Base-by-base conservation (phyloP, 2,888 invertebrate genomes). In the Xiphydria camelus region DNA sequence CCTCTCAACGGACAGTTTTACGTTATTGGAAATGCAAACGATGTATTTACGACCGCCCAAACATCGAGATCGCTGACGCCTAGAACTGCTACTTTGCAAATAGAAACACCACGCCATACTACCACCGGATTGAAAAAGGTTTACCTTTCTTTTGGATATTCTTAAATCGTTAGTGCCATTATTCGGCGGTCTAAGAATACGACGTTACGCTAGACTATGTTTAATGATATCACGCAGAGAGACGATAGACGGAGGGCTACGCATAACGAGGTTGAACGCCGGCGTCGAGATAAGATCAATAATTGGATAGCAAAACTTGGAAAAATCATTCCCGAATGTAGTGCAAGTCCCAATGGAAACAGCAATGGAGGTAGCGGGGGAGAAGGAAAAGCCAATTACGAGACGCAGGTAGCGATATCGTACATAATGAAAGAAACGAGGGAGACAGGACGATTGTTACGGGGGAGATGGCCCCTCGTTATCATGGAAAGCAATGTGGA, bases 301-400 rank as follows among this genome's bases (percentile, higher is more conserved):
- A 92, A 88, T 68, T 97, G 96, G 96, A 97, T 97, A 57, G 86
- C 90, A 38, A 93, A 92, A 75, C 78, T 97, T 45, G 91, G 94
- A 2, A 91, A 93, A 69, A 85, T 96, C 54, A 88, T 97, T 41
- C 95, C 95, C 1, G 87, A 87, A 49, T 84, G 83, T 66, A 79
- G 78, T 49, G 51, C 54, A 29, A 40, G 52, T 2, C 15, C 29
- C 1, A 29, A 10, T 29, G 12, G 12, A 6, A 73, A 59, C 42
- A 57, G 64, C 2, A 69, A 60, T 49, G 66, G 68, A 6, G 70
- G 60, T 36, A 64, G 64, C 17, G 68, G 66, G 35, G 66, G 68
- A n/a, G 70, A 72, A 50, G 73, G 73, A 19, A 75, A 75, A 55
- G 60, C 73, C 2, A 75, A 71, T 47, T 75, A 75, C 55, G 75